Evolutionary conservation across 2,888 invertebrate species (phyloP), one percentile per base, ranked within the genome.

Genomic region (Tiliacea citrago): DNA sequence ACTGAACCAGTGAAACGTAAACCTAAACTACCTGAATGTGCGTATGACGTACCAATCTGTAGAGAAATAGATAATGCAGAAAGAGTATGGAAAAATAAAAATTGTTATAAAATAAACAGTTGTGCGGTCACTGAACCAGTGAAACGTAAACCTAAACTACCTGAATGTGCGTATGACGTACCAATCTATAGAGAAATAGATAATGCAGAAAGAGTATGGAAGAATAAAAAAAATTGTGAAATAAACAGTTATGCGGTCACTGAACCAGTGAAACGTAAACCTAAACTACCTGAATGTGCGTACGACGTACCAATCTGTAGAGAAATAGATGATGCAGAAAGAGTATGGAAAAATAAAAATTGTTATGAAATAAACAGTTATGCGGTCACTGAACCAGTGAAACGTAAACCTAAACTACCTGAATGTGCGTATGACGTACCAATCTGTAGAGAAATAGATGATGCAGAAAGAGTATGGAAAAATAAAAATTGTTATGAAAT

Each of bases 61-160:
- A 35, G 21, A 35, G 57, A 66, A 66, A n/a, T 16, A n/a, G 16
- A 57, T 35, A 35, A 58, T 57, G 7, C 16, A 35, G 35, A 35
- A 35, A 57, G 57, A 57, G 35, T 57, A 16, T 35, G 35, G 35
- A 10, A 35, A 55, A 66, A 66, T n/a, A 35, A 65, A 65, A 65
- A 29, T n/a, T n/a, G n/a, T n/a, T n/a, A 8, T 72, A 35, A 47
- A 72, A 47, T 24, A 9, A 47, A 39, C 16, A 39, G 2, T 73
- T 10, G 1, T 65, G 2, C 9, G 16, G 13, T 13, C 8, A 65
- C 29, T 49, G 35, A 66, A 29, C 7, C n/a, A 58, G n/a, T 3
- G 10, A 35, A 58, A 35, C 10, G 0, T 58, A 58, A 53, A 29
- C 9, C 21, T 29, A 49, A 29, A 29, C 29, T 49, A 29, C 21